Conservation (phyloP, 2,797 vertebrate genomes). For the Manis pentadactyla region DNA sequence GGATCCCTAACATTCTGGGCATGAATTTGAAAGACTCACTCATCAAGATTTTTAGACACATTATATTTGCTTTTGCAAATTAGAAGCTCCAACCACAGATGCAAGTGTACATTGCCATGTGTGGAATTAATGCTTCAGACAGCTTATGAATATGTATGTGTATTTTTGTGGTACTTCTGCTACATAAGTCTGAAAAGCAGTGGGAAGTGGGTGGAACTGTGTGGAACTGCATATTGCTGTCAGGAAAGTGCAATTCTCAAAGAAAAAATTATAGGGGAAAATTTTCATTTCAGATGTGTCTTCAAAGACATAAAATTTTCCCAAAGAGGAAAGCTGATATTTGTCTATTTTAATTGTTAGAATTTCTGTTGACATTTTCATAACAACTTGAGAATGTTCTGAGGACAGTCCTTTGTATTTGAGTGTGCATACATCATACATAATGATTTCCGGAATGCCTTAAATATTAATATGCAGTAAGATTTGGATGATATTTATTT, state of each 20-base stretch:
- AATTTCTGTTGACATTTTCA: slow-evolving; percentile 68
- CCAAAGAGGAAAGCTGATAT: slow-evolving; percentile 66
- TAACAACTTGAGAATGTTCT: slow-evolving; percentile 52
- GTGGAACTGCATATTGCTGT: slow-evolving; percentile 81
- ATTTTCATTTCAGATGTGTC: slow-evolving; percentile 76
- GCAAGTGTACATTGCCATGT: slow-evolving; percentile 84
- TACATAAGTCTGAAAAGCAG: slow-evolving; percentile 76
- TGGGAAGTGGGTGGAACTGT: slow-evolving; percentile 78
- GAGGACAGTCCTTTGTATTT: slow-evolving; percentile 56
- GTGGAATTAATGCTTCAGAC: slow-evolving; percentile 84
- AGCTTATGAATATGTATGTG: slow-evolving; percentile 83
- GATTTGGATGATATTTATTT: slow-evolving; percentile 33
- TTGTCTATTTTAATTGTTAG: slow-evolving; percentile 77
- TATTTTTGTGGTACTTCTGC: slow-evolving; percentile 78
- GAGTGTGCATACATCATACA: slow-evolving; percentile 18
- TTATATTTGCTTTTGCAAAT: slow-evolving; percentile 85
- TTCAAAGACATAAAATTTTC: slow-evolving; percentile 67
- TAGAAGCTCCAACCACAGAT: slow-evolving; percentile 83
- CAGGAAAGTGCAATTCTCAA: slow-evolving; percentile 78
- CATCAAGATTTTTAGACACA: slow-evolving; percentile 85
- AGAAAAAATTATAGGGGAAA: slow-evolving; percentile 73
- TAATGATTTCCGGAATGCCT: slow-evolving; percentile 34
- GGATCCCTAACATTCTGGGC: slow-evolving; percentile 74
- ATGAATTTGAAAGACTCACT: slow-evolving; percentile 82
- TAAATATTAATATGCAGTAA: background rate